Evolutionary conservation across 2,888 invertebrate genomes (phyloP).

Genomic region (Masnerella sp.): DNA sequence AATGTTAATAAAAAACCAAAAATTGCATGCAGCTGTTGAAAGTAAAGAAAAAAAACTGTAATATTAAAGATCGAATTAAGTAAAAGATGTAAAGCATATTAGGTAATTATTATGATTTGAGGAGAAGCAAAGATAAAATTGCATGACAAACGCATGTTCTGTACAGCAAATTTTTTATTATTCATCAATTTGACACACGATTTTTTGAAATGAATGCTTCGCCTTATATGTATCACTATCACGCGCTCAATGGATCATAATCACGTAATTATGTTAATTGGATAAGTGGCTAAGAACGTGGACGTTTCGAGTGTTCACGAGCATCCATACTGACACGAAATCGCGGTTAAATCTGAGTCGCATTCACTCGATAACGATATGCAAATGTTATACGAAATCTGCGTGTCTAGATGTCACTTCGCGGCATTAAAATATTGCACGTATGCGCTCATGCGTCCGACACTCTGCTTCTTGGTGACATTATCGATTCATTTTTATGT

Average conservation of each 20-base stretch:
- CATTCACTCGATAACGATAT: slow-evolving; percentile 57
- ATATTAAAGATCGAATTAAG: neutral
- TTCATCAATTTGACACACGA: too few relatives aligned
- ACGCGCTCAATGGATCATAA: slow-evolving; percentile 67
- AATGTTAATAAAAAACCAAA: too few relatives aligned
- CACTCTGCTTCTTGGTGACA: slow-evolving; percentile 22
- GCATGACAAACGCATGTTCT: slow-evolving; percentile 66
- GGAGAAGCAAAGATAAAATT: slow-evolving; percentile 70
- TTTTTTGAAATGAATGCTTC: slow-evolving; percentile 61
- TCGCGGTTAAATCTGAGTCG: slow-evolving; percentile 54
- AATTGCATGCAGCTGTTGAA: too few relatives aligned
- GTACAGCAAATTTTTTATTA: slow-evolving; percentile 58
- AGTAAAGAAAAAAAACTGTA: neutral
- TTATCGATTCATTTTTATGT: slow-evolving; percentile 45
- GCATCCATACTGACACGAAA: slow-evolving; percentile 54
- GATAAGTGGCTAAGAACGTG: slow-evolving; percentile 70
- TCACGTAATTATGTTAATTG: slow-evolving; percentile 76
- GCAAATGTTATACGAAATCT: slow-evolving; percentile 58
- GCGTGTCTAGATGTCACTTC: slow-evolving; percentile 57
- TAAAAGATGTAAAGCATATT: slow-evolving; percentile 65
- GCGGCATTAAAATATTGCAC: slow-evolving; percentile 53
- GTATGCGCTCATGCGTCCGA: slow-evolving; percentile 32
- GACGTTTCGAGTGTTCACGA: slow-evolving; percentile 52
- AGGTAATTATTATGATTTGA: slow-evolving; percentile 72
- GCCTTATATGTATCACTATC: slow-evolving; percentile 59